A percentile compares a stretch with the other conserved stretches of the same genome.
phyloP scores from a whole-genome alignment of 1,140 invertebrate species.

The Zaprionus capensis region DNA sequence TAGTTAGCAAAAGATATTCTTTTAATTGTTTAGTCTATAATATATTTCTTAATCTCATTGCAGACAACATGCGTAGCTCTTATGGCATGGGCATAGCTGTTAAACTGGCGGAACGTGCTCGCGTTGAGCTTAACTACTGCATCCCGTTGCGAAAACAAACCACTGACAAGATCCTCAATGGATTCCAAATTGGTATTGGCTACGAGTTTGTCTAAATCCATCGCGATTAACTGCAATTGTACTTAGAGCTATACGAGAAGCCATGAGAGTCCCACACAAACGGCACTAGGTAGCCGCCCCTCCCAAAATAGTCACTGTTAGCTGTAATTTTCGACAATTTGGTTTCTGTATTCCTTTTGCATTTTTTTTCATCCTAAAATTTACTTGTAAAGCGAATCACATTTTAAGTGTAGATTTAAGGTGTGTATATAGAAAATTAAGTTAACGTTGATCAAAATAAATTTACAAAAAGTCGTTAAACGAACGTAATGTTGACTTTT shows the following conservation, averaged over 20 bases:
- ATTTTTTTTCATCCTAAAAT: conserved; percentile 69
- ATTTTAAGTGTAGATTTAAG: conserved; percentile 66
- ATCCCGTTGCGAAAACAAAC: conserved; percentile 63
- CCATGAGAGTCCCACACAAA: conserved; percentile 55
- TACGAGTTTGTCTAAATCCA: conserved; percentile 77
- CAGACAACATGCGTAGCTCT: conserved; percentile 78
- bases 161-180: conserved; percentile 60
- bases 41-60: not conserved
- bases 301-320: conserved; percentile 36
- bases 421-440: conserved; percentile 63
- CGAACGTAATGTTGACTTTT: conserved; percentile 1
- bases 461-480: conserved; percentile 16
- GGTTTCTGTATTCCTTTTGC: conserved; percentile 61
- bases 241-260: conserved; percentile 39
- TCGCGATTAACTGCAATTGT: conserved; percentile 17
- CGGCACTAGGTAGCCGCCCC: conserved; percentile 10
- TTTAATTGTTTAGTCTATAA: not conserved
- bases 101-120: conserved; percentile 79
- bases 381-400: conserved; percentile 43
- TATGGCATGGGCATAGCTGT: conserved; percentile 77
- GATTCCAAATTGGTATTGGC: conserved; percentile 84
- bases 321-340: conserved; percentile 37
- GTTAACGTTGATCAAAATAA: conserved; percentile 33
- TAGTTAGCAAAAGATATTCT: not conserved
- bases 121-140: conserved; percentile 83